These are phyloP conservation scores for Hyposmocoma kahamanoa DNA, from an alignment of 1,140 invertebrate genomes.

Conservation along the genomic window DNA sequence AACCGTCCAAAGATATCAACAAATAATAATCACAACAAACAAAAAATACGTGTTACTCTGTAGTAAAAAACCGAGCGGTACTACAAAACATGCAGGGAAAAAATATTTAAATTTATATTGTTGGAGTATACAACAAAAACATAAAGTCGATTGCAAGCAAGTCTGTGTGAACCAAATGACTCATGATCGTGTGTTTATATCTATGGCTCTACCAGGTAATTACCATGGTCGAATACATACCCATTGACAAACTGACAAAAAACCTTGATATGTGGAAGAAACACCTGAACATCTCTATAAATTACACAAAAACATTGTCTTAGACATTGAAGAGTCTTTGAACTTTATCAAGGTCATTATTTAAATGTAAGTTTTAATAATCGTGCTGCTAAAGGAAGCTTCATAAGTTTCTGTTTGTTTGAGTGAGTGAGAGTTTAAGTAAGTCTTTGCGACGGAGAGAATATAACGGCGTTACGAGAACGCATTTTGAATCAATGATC, in stretches of 20 bases:
- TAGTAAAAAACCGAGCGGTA: not conserved
- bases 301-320: conserved; percentile 26
- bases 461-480: no score
- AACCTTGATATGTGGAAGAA: conserved; percentile 29
- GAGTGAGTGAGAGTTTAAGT: no score
- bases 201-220: conserved; percentile 10
- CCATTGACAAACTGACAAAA: conserved; percentile 26
- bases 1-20: not conserved
- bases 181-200: conserved; percentile 7
- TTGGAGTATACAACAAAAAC: not conserved
- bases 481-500: no score
- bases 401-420: no score
- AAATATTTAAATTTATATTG: conserved; percentile 5
- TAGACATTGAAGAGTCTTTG: conserved; percentile 32
- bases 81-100: not conserved
- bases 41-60: not conserved
- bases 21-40: not conserved
- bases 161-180: conserved; percentile 13
- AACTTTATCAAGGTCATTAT: conserved; percentile 47
- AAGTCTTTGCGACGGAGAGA: no score
- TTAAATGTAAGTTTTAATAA: no score
- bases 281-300: conserved; percentile 24
- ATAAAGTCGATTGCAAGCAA: not conserved
- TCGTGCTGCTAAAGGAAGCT: no score
- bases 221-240: conserved; percentile 13